phyloP scores from a whole-genome alignment of 2,113 vertebrate genomes.

The Odocoileus hemionus region DNA sequence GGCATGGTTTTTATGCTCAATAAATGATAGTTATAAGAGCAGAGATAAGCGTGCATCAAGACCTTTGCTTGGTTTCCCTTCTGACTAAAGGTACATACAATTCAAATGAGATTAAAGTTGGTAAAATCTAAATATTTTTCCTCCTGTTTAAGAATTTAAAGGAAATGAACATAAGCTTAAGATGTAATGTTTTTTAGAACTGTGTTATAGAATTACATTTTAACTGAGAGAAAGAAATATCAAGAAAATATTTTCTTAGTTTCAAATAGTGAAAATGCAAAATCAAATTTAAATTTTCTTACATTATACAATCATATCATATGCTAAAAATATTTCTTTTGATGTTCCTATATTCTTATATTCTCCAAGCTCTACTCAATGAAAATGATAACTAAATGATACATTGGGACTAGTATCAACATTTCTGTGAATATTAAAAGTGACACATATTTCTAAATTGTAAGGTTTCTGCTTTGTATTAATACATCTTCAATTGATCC shows the following conservation, averaged over 20 bases:
- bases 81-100: neutral
- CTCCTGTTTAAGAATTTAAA: neutral
- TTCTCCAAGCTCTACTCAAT: neutral
- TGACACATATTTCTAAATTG: neutral
- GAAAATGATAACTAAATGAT: slow-evolving; percentile 9
- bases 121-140: neutral
- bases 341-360: neutral
- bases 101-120: neutral
- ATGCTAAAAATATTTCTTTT: neutral
- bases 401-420: neutral
- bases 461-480: neutral
- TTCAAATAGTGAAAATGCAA: neutral
- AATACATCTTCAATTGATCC: neutral
- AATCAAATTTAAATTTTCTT: neutral
- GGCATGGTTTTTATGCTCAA: neutral
- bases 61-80: neutral
- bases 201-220: neutral
- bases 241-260: neutral
- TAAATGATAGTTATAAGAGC: neutral
- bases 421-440: slow-evolving; percentile 23
- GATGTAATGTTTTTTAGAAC: neutral
- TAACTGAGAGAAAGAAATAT: neutral
- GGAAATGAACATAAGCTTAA: neutral
- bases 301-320: neutral
- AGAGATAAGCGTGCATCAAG: neutral